phyloP scores from a whole-genome alignment of 2,113 vertebrate species.

The Grammomys surdaster region DNA sequence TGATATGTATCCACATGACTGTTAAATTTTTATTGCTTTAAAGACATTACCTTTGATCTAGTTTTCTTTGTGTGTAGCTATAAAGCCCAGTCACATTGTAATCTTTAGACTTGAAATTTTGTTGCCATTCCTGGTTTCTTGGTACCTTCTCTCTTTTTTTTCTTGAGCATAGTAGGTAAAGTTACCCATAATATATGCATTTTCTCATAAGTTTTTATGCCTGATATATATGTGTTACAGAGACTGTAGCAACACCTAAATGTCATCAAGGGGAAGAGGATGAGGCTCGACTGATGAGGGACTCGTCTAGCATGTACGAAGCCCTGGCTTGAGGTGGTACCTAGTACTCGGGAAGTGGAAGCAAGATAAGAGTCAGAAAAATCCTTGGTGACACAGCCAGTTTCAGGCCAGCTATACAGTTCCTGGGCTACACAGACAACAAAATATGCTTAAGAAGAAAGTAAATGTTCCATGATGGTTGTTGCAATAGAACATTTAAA shows the following conservation, averaged over 20 bases:
- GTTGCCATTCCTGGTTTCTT: background rate
- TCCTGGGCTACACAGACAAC: background rate
- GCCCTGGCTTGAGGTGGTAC: background rate
- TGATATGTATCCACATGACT: background rate
- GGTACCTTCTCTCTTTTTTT: background rate
- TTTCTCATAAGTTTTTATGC: background rate
- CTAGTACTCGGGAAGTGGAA: background rate
- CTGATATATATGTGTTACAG: background rate
- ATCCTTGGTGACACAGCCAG: background rate
- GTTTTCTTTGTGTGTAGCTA: background rate
- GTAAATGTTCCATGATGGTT: background rate
- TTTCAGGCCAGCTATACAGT: background rate
- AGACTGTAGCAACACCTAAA: background rate
- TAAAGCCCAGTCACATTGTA: background rate
- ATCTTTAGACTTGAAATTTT: background rate
- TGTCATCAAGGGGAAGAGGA: background rate
- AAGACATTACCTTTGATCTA: background rate
- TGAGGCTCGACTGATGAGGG: background rate
- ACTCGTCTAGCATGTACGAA: background rate
- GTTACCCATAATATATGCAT: background rate
- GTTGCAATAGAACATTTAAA: too few relatives aligned
- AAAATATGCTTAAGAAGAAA: background rate
- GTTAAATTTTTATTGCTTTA: background rate
- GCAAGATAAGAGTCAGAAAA: background rate
- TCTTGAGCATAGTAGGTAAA: background rate